A percentile compares a stretch with the other conserved stretches of the same genome.
Conservation (phyloP, 2,888 invertebrate genomes). For the Dolichomitus sp. region DNA sequence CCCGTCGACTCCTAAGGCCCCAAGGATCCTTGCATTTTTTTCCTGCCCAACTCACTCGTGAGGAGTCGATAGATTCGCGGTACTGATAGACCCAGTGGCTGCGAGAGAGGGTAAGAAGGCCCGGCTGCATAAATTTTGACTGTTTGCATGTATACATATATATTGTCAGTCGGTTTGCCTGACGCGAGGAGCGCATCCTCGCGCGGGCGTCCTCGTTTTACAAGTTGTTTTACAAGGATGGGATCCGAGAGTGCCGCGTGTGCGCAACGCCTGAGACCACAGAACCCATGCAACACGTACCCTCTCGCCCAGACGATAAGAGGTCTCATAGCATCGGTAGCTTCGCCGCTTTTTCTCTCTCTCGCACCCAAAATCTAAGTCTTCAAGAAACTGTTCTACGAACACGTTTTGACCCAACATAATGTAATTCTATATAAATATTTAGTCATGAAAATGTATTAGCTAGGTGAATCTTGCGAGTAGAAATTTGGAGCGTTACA, state of each 20-base stretch:
- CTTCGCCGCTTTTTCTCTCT: neutral
- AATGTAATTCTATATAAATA: too few species aligned
- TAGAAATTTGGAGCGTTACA: too few species aligned
- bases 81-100: constrained; percentile 51
- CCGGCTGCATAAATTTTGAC: constrained; percentile 19
- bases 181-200: constrained; percentile 72
- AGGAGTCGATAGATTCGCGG: constrained; percentile 58
- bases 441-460: too few species aligned
- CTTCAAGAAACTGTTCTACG: too few species aligned
- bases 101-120: neutral
- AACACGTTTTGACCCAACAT: too few species aligned
- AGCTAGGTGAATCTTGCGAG: too few species aligned
- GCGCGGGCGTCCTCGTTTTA: constrained; percentile 81
- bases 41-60: constrained; percentile 15
- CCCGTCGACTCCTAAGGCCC: constrained; percentile 53
- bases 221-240: constrained; percentile 85
- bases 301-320: constrained; percentile 33
- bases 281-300: constrained; percentile 23
- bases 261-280: constrained; percentile 38
- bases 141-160: neutral
- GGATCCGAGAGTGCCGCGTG: constrained; percentile 72
- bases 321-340: neutral
- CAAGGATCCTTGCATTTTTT: constrained; percentile 40
- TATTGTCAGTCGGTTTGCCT: neutral
- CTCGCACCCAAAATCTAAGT: too few species aligned